Evolutionary conservation across 2,113 vertebrate genomes (phyloP), one percentile per base, ranked within the genome.

Genomic region (Cheilinus undulatus): DNA sequence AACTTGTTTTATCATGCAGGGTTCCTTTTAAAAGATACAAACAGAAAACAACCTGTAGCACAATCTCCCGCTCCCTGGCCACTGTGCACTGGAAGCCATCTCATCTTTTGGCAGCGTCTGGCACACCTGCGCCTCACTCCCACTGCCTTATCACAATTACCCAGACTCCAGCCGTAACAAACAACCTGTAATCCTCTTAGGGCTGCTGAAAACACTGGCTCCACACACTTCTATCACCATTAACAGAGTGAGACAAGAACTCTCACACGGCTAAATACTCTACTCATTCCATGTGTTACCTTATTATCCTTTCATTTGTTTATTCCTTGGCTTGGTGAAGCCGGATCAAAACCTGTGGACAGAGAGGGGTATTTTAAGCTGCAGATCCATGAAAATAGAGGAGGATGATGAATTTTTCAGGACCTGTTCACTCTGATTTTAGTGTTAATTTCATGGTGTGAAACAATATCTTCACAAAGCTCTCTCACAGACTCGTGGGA

Each of bases 151-250:
- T 93, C 91, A 45, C 63, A 52, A 63, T 82, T 79, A 86, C 40
- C 80, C 92, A 93, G 90, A 89, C 90, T 73, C 49, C 60, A 53
- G 51, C 71, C 71, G 43, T 85, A 83, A 88, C 89, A 90, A 90
- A 89, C 86, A 87, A 77, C 72, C 80, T 58, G 68, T 92, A 92
- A 93, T 92, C 92, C 91, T 88, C 89, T 93, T 92, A 93, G 56
- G 64, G 84, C 70, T 60, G 76, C 23, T 66, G 52, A 80, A 74
- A 89, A 88, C 80, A 88, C 71, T 73, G 67, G 58, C 59, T 76
- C 67, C 61, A 69, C 69, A 72, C 38, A 74, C 68, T 58, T 46
- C n/a, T 52, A 81, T 69, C 48, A 59, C 69, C 61, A 84, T 87
- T 89, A 88, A 85, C 75, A 76, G 70, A 79, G 52, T 72, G 45